Conservation (phyloP, 2,113 vertebrate genomes). For the Megalops atlanticus region DNA sequence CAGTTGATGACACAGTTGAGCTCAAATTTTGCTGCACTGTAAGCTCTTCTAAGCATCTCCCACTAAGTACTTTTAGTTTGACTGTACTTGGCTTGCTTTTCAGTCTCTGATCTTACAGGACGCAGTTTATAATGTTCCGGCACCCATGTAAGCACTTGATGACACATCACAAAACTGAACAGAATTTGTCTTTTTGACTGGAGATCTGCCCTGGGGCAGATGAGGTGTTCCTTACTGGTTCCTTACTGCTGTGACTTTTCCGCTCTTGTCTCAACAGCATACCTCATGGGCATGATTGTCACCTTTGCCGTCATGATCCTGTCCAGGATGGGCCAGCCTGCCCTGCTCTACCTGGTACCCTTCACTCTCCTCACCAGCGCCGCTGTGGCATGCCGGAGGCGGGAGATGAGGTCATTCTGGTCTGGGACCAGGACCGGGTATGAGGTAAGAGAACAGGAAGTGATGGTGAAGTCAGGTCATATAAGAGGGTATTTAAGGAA, state of each 20-base stretch:
- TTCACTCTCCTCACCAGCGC: constrained; percentile 85
- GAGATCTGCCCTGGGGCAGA: not conserved
- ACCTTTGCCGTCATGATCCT: constrained; percentile 86
- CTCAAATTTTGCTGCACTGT: too few relatives aligned
- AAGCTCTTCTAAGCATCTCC: too few relatives aligned
- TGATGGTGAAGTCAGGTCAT: not conserved
- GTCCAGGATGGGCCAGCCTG: constrained; percentile 89
- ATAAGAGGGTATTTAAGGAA: not conserved
- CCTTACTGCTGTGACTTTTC: not conserved
- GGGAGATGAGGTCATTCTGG: constrained; percentile 92
- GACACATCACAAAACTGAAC: too few relatives aligned
- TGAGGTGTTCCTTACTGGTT: not conserved
- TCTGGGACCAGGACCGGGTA: constrained; percentile 79
- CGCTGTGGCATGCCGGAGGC: constrained; percentile 78
- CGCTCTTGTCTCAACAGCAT: constrained; percentile 72
- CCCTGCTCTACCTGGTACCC: constrained; percentile 92
- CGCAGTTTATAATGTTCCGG: too few relatives aligned
- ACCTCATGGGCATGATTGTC: constrained; percentile 84
- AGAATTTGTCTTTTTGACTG: too few relatives aligned
- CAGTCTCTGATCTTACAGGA: not conserved
- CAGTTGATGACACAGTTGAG: too few relatives aligned
- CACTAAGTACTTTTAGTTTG: not conserved
- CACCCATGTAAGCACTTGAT: too few relatives aligned
- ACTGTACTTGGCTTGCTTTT: not conserved
- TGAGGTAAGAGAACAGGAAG: constrained; percentile 57